Conservation (phyloP, 1,140 invertebrate genomes). For the Eurosta solidaginis region DNA sequence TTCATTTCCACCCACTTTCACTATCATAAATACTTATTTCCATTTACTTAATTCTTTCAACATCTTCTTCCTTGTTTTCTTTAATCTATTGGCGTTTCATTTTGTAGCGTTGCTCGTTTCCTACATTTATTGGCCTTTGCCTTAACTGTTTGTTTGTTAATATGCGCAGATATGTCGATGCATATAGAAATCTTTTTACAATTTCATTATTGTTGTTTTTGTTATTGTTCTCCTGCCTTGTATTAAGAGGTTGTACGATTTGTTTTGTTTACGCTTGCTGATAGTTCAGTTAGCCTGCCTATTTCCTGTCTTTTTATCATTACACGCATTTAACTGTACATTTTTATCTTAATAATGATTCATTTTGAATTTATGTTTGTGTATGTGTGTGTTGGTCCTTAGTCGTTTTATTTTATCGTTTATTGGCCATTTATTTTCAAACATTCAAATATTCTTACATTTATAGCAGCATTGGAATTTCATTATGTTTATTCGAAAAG, state of each 20-base stretch:
- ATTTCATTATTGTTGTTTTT: neutral
- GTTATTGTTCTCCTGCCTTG: neutral
- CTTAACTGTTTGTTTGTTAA: neutral
- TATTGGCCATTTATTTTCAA: constrained; percentile 14
- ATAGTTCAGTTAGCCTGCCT: neutral
- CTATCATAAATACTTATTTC: constrained; percentile 17
- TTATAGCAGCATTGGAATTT: neutral
- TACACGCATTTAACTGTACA: constrained; percentile 12
- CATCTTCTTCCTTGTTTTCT: neutral
- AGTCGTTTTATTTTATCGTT: neutral
- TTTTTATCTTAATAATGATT: neutral
- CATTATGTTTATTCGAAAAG: no score
- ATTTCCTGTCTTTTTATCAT: constrained; percentile 16
- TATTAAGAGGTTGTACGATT: no score
- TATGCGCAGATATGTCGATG: no score
- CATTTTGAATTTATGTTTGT: neutral
- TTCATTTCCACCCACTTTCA: neutral
- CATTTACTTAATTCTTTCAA: constrained; percentile 23
- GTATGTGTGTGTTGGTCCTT: neutral
- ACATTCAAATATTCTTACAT: no score
- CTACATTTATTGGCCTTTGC: neutral
- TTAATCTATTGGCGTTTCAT: neutral
- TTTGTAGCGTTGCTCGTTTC: neutral
- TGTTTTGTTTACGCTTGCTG: neutral
- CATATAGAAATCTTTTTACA: no score